Percentiles rank a stretch among this genome's conserved stretches.
Conservation (phyloP, 2,888 invertebrate genomes). For the Caenorhabditis wallacei region DNA sequence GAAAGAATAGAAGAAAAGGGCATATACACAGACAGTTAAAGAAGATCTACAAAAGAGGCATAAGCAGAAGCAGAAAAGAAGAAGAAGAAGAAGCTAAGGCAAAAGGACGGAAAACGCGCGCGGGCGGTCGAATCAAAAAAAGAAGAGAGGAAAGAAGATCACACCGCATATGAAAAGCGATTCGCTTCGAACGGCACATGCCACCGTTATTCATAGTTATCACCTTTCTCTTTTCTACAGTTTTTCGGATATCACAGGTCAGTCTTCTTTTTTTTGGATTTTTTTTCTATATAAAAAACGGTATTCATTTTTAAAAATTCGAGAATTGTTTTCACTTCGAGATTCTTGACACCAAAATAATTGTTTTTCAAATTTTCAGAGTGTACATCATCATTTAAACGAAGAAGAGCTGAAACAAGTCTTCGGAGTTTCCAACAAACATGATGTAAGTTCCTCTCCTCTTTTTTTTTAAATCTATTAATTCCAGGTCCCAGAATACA, state of each 20-base stretch:
- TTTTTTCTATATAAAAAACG: background rate
- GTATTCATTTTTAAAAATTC: no score
- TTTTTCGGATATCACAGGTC: constrained; percentile 62
- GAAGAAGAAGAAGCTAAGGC: constrained; percentile 22
- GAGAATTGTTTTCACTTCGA: no score
- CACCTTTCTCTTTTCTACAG: constrained; percentile 55
- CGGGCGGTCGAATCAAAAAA: constrained; percentile 35
- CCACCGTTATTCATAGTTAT: constrained; percentile 64
- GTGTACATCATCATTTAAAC: constrained; percentile 77
- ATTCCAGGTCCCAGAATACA: constrained; percentile 71
- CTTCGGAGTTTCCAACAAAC: constrained; percentile 79
- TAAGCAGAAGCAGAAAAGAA: constrained; percentile 8
- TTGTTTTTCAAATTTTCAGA: constrained; percentile 67
- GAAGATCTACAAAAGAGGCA: constrained; percentile 29
- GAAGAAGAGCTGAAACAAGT: constrained; percentile 78
- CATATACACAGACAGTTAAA: constrained; percentile 37
- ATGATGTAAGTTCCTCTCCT: constrained; percentile 61
- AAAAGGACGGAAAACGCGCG: constrained; percentile 48
- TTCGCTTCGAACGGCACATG: constrained; percentile 67
- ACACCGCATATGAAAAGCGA: constrained; percentile 68
- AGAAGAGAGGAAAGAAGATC: constrained; percentile 44
- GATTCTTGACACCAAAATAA: background rate
- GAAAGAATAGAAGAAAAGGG: constrained; percentile 6
- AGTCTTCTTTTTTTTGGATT: constrained; percentile 13
- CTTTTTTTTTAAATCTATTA: background rate